Percentiles rank a stretch among this genome's conserved stretches.
Evolutionary conservation across 2,888 invertebrate species (phyloP).

Genomic region (Leistus spinibarbis): DNA sequence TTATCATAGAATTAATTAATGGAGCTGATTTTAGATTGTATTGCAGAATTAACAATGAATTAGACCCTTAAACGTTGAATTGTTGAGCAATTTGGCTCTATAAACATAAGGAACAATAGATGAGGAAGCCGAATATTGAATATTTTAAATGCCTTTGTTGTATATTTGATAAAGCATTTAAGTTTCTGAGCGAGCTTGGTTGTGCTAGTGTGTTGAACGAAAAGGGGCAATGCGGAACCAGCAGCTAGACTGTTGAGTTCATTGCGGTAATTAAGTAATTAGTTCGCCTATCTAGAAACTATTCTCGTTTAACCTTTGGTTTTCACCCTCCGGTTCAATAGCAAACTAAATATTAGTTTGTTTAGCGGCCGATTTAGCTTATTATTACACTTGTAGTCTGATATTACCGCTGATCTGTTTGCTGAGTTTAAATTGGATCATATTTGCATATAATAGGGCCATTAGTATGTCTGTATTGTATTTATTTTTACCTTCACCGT

Average conservation of each 20-base stretch:
- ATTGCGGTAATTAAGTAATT: slow-evolving; percentile 39
- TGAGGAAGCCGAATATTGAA: background rate
- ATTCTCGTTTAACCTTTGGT: slow-evolving; percentile 35
- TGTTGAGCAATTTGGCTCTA: background rate
- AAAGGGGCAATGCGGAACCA: background rate
- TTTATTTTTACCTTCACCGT: too few species aligned
- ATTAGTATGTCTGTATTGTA: too few species aligned
- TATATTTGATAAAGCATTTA: background rate
- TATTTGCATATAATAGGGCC: background rate
- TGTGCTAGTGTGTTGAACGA: background rate
- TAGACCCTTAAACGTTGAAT: background rate
- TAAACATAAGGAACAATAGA: background rate
- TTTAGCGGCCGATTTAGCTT: slow-evolving; percentile 33
- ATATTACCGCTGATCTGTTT: background rate
- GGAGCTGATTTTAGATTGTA: too few species aligned
- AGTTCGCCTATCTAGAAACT: slow-evolving; percentile 33
- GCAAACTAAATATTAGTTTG: slow-evolving; percentile 37
- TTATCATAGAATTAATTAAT: too few species aligned
- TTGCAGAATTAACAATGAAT: background rate
- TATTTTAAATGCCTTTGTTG: background rate
- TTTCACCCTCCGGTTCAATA: slow-evolving; percentile 31
- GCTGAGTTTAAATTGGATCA: background rate
- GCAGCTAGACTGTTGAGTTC: slow-evolving; percentile 22
- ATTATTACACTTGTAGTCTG: slow-evolving; percentile 9
- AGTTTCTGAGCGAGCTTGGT: background rate